Base-by-base conservation (phyloP, 2,797 vertebrate species). In the Tiaroga cobitis region DNA sequence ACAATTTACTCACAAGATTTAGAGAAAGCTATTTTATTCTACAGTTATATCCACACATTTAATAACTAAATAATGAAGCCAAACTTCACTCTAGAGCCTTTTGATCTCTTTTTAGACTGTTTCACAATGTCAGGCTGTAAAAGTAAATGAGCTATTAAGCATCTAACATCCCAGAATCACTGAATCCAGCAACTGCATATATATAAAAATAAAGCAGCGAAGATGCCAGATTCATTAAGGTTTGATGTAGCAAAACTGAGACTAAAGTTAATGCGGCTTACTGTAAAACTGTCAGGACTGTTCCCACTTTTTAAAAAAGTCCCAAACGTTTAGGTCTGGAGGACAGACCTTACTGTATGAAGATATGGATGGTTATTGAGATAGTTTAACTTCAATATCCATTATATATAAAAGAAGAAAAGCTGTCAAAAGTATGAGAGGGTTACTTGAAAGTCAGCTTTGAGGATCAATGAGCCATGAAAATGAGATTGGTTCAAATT, bases 381-480 rank as follows among this genome's bases (percentile, higher is more conserved):
- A 69, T 85, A 59, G 43, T 73, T 80, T 72, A 41, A 65, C 34
- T 37, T 87, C 79, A 82, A 34, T 29, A 63, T 32, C 24, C 43
- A 54, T 85, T 65, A 41, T 32, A 61, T 63, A n/a, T 69, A 34
- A 39, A 56, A 41, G 24, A 54, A 59, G 69, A 74, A 65, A 69
- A 76, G 80, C 56, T 83, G 67, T 83, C 75, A 87, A 34, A 61
- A 37, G 32, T 80, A 59, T 32, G 34, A 21, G 68, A 85, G 70
- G 79, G 79, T 86, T 61, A 79, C 39, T 37, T 80, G 85, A 88
- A 78, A 81, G 82, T 88, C 78, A 82, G 32, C 72, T 74, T 54
- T 81, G 63, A 46, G 16, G 24, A 76, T 85, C 32, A 18, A 82
- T 32, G 29, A 26, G 37, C 29, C 49, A 75, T 83, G 49, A 32